A percentile compares a stretch with the other conserved stretches of the same genome.
Evolutionary conservation across 2,797 vertebrate genomes (phyloP).

Genomic region (Neosilurus hyrtlii): DNA sequence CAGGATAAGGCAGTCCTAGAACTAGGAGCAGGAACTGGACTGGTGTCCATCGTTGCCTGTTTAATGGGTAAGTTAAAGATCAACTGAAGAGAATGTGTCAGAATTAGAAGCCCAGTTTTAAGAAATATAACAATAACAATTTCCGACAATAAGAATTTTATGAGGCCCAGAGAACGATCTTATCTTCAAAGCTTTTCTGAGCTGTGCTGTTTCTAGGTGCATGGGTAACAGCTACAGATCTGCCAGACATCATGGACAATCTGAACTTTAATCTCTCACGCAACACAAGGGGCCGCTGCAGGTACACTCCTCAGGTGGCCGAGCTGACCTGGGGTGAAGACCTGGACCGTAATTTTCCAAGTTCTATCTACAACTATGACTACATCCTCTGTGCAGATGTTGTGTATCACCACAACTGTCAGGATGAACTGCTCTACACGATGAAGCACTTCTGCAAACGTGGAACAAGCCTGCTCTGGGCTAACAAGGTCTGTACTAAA

Average conservation of each 20-base stretch:
- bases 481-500: constrained; percentile 77
- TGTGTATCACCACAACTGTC: constrained; percentile 82
- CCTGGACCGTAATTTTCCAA: constrained; percentile 77
- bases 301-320: constrained; percentile 81
- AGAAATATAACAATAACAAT: background rate
- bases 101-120: background rate
- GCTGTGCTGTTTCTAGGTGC: constrained; percentile 74
- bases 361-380: constrained; percentile 73
- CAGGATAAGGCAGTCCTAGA: constrained; percentile 83
- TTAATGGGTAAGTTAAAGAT: constrained; percentile 79
- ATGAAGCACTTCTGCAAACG: constrained; percentile 83
- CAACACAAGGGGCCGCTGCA: constrained; percentile 76
- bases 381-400: constrained; percentile 90
- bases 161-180: background rate
- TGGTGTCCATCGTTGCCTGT: constrained; percentile 88
- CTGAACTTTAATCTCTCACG: constrained; percentile 83
- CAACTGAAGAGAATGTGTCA: background rate
- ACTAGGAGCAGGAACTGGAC: constrained; percentile 90
- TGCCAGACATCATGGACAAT: constrained; percentile 85
- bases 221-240: constrained; percentile 87
- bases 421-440: constrained; percentile 80
- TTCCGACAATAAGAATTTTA: background rate
- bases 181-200: background rate
- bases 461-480: constrained; percentile 83
- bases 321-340: constrained; percentile 83